A percentile compares a stretch with the other conserved stretches of the same genome.
Conservation (phyloP, 1,140 invertebrate species). For the Drosophila miranda region DNA sequence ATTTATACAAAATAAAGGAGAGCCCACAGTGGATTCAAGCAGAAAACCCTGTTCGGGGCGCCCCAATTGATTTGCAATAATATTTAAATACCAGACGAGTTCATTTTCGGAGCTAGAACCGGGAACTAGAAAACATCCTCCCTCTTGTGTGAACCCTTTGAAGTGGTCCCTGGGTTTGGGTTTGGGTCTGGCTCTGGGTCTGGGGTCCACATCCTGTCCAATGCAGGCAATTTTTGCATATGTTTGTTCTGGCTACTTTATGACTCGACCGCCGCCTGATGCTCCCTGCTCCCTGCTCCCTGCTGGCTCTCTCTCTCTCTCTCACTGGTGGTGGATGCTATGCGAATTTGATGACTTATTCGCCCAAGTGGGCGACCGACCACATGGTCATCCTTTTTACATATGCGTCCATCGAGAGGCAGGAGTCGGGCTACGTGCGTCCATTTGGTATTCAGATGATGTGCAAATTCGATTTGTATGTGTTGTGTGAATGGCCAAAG, state of each 20-base stretch:
- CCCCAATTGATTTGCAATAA: conserved; percentile 79
- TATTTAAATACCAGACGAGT: conserved; percentile 73
- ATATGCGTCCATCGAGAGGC: conserved; percentile 36
- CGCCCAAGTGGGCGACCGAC: conserved; percentile 67
- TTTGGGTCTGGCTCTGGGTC: neutral
- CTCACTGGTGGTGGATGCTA: conserved; percentile 40
- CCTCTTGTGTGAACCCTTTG: conserved; percentile 49
- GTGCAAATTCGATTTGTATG: conserved; percentile 81
- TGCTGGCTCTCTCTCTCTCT: conserved; percentile 17
- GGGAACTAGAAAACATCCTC: conserved; percentile 7
- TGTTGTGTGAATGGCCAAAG: conserved; percentile 57
- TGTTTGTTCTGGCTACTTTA: conserved; percentile 65
- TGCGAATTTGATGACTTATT: conserved; percentile 81
- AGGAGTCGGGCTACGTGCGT: conserved; percentile 59
- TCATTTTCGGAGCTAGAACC: conserved; percentile 41
- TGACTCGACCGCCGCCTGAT: conserved; percentile 40
- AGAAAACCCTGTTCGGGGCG: neutral
- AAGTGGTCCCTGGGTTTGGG: conserved; percentile 30
- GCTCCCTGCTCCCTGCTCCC: neutral
- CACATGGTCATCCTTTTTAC: conserved; percentile 65
- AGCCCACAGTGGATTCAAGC: neutral
- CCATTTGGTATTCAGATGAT: conserved; percentile 82
- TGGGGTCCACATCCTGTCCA: conserved; percentile 31
- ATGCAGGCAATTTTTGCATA: conserved; percentile 69
- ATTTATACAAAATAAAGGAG: conserved; percentile 46